phyloP scores from a whole-genome alignment of 2,113 vertebrate genomes.

The Bubo blakistoni region DNA sequence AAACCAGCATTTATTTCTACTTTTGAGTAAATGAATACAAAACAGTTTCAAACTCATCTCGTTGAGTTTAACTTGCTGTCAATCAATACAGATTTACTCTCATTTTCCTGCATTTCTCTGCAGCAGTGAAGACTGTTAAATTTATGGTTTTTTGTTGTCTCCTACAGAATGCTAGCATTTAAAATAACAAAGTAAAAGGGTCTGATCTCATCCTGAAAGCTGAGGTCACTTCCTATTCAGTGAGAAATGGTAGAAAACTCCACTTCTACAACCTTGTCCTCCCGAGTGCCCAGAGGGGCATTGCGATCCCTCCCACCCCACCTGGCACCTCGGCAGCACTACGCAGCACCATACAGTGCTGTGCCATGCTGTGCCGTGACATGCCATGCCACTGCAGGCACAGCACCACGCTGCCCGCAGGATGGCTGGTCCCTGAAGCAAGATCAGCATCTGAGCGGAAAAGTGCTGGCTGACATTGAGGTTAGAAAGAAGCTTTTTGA shows the following conservation, averaged over 20 bases:
- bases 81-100: not conserved
- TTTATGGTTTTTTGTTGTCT: not conserved
- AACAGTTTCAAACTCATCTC: not conserved
- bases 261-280: too few relatives aligned
- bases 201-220: not conserved
- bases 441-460: fast-evolving
- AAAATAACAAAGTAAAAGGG: not conserved
- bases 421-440: not conserved
- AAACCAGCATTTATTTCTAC: not conserved
- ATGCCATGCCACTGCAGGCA: fast-evolving
- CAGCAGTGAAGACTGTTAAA: not conserved
- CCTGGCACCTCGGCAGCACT: not conserved
- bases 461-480: not conserved
- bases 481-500: not conserved
- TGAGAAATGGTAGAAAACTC: not conserved
- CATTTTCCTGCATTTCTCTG: not conserved
- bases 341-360: not conserved
- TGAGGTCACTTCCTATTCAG: not conserved
- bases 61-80: not conserved
- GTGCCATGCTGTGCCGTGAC: fast-evolving
- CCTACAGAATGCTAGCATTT: not conserved
- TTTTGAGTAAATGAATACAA: not conserved
- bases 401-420: not conserved
- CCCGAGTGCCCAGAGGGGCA: fast-evolving
- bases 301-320: not conserved